phyloP scores from a whole-genome alignment of 2,113 vertebrate genomes.

The Chlamydotis undulata region DNA sequence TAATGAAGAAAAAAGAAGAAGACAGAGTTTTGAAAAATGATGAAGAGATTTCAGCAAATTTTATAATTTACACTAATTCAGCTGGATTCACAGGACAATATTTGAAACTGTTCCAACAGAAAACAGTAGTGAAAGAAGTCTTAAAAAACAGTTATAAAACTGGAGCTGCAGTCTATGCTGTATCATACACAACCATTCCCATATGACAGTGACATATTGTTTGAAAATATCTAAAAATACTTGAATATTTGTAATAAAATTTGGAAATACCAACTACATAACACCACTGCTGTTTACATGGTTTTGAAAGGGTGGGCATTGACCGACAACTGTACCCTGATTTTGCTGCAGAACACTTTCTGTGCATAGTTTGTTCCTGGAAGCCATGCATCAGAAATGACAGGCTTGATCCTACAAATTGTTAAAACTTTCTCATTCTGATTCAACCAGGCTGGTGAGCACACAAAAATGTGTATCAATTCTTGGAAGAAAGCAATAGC shows the following conservation, averaged over 20 bases:
- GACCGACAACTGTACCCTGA: fast-evolving
- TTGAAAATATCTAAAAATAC: not conserved
- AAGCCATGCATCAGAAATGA: not conserved
- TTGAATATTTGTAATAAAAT: not conserved
- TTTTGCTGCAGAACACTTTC: not conserved
- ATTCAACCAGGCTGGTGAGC: not conserved
- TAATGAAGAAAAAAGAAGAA: not conserved
- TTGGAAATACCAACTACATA: not conserved
- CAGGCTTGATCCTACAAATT: not conserved
- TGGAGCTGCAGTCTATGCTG: not conserved
- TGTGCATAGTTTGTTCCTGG: not conserved
- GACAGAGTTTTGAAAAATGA: fast-evolving
- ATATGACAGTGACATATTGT: not conserved
- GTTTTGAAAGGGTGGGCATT: not conserved
- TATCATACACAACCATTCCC: not conserved
- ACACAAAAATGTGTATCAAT: not conserved
- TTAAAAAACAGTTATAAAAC: not conserved
- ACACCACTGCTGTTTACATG: not conserved
- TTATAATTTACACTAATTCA: not conserved
- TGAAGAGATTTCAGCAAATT: fast-evolving
- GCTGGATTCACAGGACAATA: not conserved
- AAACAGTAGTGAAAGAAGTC: not conserved
- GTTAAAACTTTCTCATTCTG: not conserved
- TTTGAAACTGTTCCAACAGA: not conserved
- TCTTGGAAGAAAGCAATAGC: not conserved